Base-by-base conservation (phyloP, 1,140 invertebrate species). In the Drosophila dunni region DNA sequence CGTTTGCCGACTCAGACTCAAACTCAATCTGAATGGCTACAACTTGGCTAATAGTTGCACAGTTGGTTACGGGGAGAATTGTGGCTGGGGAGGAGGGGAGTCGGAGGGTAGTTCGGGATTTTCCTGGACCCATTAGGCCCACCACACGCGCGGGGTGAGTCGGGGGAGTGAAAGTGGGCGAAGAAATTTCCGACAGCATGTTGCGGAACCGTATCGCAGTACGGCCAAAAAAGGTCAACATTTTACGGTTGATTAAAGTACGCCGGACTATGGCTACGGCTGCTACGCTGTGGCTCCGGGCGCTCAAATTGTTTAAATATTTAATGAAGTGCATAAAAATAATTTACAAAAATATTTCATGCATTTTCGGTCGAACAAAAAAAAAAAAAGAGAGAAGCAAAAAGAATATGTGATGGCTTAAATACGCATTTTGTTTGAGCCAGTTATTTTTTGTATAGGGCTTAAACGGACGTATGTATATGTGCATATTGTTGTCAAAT, bases 251-350 rank as follows among this genome's bases (percentile, higher is more conserved):
- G 84, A 89, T 89, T 89, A 89, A 89, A 89, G 85, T 90, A 72
- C 84, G 80, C 81, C 78, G 68, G 77, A 71, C 80, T 74, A 72
- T 48, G 58, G 46, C 48, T 46, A 36, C 33, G 61, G 38, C 13
- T 9, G 24, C 40, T 67, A 29, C 48, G 74, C 13, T 34, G 20
- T 29, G 15, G 51, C 51, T 17, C 11, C 29, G 46, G 63, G 45
- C 77, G 34, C 61, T 42, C 63, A 89, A 89, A 89, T 89, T 89
- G 80, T 80, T 89, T 70, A 80, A 89, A 89, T 89, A 90, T 90
- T 89, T 89, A 89, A 89, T 89, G 85, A 90, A 89, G 84, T 89
- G 84, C 84, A 89, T 84, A 89, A 89, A 89, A 89, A 89, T 89
- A 90, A 89, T 89, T 89, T 89, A 80, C 75, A 84, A 78, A 89